These are phyloP conservation scores for Drosophila parvula DNA, from an alignment of 1,140 invertebrate species.

Conservation along the genomic window DNA sequence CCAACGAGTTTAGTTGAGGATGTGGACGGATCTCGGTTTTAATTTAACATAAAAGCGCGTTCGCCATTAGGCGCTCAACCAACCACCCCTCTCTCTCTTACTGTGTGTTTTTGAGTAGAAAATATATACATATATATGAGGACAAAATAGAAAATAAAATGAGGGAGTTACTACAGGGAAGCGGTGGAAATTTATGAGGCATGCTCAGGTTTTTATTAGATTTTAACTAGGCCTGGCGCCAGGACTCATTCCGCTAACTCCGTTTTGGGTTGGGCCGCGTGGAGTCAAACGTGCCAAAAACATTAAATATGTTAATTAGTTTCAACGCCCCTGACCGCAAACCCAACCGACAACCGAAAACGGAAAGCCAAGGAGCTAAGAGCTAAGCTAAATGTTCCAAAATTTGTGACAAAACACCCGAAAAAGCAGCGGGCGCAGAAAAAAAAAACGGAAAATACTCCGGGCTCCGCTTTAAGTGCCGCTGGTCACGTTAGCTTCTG, in stretches of 20 bases:
- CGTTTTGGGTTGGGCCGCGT: conserved; percentile 11
- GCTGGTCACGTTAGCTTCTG: conserved; percentile 63
- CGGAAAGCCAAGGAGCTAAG: background rate
- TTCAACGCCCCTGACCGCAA: conserved; percentile 66
- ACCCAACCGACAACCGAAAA: background rate
- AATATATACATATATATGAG: conserved; percentile 4
- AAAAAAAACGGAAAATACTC: background rate
- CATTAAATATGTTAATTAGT: conserved; percentile 83
- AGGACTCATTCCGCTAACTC: conserved; percentile 16
- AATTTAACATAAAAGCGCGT: conserved; percentile 83
- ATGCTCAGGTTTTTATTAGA: conserved; percentile 84
- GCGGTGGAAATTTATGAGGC: conserved; percentile 83
- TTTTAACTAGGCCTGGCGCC: conserved; percentile 80
- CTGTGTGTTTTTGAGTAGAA: background rate
- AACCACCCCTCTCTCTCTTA: conserved; percentile 4
- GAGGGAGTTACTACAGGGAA: conserved; percentile 16
- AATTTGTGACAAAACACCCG: conserved; percentile 41
- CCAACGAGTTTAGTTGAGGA: conserved; percentile 12
- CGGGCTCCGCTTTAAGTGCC: conserved; percentile 57
- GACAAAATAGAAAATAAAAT: background rate
- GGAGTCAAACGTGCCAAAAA: conserved; percentile 78
- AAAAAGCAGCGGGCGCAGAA: conserved; percentile 6
- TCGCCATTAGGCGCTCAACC: conserved; percentile 76
- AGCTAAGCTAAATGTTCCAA: conserved; percentile 9
- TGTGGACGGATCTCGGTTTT: conserved; percentile 55